Base-by-base conservation (phyloP, 2,888 invertebrate species). In the Synergus gifuensis region DNA sequence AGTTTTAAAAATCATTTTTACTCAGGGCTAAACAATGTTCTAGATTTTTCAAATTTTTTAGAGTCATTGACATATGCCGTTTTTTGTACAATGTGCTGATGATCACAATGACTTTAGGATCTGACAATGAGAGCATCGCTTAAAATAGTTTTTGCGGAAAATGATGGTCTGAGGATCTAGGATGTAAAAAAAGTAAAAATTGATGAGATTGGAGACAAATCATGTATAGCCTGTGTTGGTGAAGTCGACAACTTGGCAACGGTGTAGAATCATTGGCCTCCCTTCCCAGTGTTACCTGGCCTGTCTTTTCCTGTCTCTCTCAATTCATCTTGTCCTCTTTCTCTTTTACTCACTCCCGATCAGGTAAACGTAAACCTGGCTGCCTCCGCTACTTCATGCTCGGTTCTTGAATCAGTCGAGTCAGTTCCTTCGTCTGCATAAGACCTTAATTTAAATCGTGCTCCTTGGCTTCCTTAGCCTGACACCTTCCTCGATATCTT, bases 351-450 rank as follows among this genome's bases (percentile, higher is more conserved):
- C 86, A 81, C 86, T 82, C 83, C 84, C 83, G 81, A 83, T 82
- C 88, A 85, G 87, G 88, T 87, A 87, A 88, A 86, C 87, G 85
- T 87, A 85, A 87, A 87, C 85, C 86, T 82, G 83, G 80, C 81
- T 66, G 83, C 83, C 81, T 81, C 81, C 83, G 76, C 84, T 83
- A 85, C 88, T 86, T 86, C 84, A 85, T 85, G 83, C 85, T 85
- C 83, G 85, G 85, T 86, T 87, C 87, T 87, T 86, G 89, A 89
- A 87, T 90, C 91, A 91, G 90, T 91, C 88, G 89, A 86, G 87
- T 85, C 86, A 81, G 83, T 82, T 82, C 84, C 83, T 85, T 84
- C 85, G 83, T 60, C 54, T 82, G 64, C 80, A 78, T 82, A 54
- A 54, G 73, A 54, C 28, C 5, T 16, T 73, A 16, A n/a, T 22